phyloP scores from a whole-genome alignment of 2,113 vertebrate species.

The Myotis yumanensis region DNA sequence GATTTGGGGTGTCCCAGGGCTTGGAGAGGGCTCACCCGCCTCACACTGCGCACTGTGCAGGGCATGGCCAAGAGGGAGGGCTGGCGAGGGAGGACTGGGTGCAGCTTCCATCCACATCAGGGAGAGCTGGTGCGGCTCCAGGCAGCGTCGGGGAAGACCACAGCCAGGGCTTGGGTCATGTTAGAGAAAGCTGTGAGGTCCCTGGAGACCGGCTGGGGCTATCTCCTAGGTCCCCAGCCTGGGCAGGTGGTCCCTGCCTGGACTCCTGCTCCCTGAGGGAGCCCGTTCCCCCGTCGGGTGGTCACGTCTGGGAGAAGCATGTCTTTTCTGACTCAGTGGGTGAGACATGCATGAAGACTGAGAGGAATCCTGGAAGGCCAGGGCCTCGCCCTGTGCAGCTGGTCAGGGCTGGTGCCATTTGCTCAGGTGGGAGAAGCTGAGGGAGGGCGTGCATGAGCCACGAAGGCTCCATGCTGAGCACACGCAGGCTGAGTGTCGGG shows the following conservation, averaged over 20 bases:
- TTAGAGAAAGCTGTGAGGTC: neutral
- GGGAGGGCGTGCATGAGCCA: neutral
- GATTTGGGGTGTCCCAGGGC: neutral
- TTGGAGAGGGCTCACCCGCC: rapidly evolving
- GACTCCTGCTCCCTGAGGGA: neutral
- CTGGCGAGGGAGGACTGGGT: rapidly evolving
- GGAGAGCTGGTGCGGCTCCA: too few relatives aligned
- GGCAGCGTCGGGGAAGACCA: neutral
- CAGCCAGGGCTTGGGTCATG: neutral
- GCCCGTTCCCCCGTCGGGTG: neutral
- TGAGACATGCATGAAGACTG: neutral
- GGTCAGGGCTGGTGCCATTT: neutral
- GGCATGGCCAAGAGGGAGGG: neutral
- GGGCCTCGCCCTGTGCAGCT: neutral
- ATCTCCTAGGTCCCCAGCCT: rapidly evolving
- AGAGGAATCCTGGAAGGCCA: neutral
- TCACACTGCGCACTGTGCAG: neutral
- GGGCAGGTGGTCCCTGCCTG: neutral
- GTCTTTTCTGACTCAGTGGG: neutral
- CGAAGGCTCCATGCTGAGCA: neutral
- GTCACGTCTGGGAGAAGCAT: neutral
- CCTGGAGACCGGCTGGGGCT: neutral
- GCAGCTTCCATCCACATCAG: rapidly evolving
- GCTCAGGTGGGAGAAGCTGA: neutral
- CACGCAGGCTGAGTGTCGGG: neutral